Percentiles rank a stretch among this genome's conserved stretches.
Evolutionary conservation across 2,113 vertebrate species (phyloP).

Genomic region (Paraplagusia blochii): DNA sequence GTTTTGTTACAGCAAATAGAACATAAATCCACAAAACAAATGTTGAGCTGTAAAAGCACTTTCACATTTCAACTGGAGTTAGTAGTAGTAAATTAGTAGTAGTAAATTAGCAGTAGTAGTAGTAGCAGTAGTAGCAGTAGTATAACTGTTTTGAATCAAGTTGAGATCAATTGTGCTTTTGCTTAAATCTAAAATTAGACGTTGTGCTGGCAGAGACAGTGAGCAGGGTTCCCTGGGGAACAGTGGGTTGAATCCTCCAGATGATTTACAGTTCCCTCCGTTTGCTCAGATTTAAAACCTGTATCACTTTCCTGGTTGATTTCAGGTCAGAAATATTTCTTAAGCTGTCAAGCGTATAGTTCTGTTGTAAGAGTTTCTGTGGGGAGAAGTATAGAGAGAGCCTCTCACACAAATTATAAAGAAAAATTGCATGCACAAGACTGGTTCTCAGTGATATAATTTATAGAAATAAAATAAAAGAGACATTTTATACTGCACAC

Average conservation of each 20-base stretch:
- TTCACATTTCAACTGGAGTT: no score
- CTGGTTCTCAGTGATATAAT: no score
- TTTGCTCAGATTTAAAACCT: not conserved
- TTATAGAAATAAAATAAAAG: no score
- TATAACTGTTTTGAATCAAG: not conserved
- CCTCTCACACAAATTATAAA: no score
- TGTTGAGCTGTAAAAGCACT: no score
- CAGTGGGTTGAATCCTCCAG: not conserved
- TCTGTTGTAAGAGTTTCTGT: not conserved
- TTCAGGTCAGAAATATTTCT: not conserved
- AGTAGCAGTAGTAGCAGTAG: not conserved
- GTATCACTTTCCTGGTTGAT: not conserved
- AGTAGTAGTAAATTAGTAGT: no score
- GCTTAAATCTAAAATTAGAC: not conserved
- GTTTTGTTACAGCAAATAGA: not conserved
- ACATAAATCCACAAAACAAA: no score
- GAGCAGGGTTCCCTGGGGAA: no score
- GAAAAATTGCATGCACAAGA: no score
- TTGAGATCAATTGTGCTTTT: not conserved
- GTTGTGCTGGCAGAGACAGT: not conserved
- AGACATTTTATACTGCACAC: no score
- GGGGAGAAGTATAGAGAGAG: not conserved
- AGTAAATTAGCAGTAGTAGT: no score
- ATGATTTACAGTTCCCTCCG: not conserved
- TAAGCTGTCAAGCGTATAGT: not conserved